Evolutionary conservation across 1,140 invertebrate species (phyloP).

Genomic region (Lepidurus packardi): DNA sequence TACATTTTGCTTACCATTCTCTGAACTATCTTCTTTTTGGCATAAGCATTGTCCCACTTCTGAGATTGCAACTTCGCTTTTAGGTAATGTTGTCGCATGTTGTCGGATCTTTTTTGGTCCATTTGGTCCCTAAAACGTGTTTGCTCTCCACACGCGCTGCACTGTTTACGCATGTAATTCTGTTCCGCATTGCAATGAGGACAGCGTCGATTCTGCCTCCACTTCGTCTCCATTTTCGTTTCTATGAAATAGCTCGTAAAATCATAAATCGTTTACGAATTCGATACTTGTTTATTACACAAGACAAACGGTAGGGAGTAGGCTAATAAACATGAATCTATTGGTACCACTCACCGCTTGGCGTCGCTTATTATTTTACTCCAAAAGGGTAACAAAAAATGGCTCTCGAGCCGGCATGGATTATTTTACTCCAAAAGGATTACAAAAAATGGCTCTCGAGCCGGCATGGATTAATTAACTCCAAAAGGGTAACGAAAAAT

Average conservation of each 20-base stretch:
- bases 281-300: not conserved
- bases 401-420: too few relatives aligned
- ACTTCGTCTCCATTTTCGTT: not conserved
- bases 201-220: not conserved
- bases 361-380: too few relatives aligned
- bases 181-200: not conserved
- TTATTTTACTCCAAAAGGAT: too few relatives aligned
- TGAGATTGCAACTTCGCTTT: not conserved
- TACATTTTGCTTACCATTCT: not conserved
- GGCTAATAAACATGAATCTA: not conserved
- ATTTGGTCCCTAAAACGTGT: not conserved
- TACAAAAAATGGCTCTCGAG: too few relatives aligned
- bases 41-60: not conserved
- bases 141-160: not conserved
- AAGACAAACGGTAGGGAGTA: too few relatives aligned
- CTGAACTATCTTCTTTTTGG: not conserved
- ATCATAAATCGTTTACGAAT: not conserved
- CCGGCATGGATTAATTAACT: too few relatives aligned
- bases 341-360: too few relatives aligned
- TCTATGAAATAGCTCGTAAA: not conserved
- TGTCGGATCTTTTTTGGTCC: not conserved
- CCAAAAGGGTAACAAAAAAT: too few relatives aligned
- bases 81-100: not conserved
- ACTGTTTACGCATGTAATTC: slow-evolving; percentile 1
- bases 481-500: too few relatives aligned